phyloP scores from a whole-genome alignment of 2,113 vertebrate species.

The Vireo altiloquus region DNA sequence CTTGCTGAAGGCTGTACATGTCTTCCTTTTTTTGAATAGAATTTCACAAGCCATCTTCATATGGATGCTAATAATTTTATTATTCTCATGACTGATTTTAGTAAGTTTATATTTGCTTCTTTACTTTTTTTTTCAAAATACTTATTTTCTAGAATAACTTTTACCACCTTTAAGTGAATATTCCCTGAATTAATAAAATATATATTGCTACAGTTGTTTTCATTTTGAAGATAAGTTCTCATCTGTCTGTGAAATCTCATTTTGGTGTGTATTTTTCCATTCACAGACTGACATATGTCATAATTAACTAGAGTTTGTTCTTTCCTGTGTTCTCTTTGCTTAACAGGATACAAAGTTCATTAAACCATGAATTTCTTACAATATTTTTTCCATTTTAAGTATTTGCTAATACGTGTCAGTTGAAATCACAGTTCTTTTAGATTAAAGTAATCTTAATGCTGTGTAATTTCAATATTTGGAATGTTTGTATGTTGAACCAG shows the following conservation, averaged over 20 bases:
- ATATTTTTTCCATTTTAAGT: neutral
- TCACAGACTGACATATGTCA: neutral
- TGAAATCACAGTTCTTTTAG: neutral
- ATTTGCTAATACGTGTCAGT: neutral
- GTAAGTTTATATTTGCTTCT: neutral
- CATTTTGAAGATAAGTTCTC: neutral
- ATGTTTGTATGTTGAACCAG: neutral
- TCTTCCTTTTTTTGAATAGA: neutral
- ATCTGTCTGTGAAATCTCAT: neutral
- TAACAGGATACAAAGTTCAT: neutral
- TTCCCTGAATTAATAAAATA: neutral
- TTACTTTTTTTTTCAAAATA: neutral
- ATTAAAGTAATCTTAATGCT: neutral
- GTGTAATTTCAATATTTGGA: neutral
- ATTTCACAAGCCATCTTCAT: neutral
- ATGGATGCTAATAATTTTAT: neutral
- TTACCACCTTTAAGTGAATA: neutral
- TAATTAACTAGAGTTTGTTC: neutral
- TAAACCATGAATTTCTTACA: neutral
- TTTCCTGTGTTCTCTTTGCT: neutral
- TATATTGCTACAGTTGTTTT: neutral
- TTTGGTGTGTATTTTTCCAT: constrained; percentile 20
- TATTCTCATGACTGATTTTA: neutral
- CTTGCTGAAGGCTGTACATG: neutral
- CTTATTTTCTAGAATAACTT: neutral